These are phyloP conservation scores for Ctenosaura bakeri DNA, from an alignment of 2,797 vertebrate genomes.

Conservation along the genomic window DNA sequence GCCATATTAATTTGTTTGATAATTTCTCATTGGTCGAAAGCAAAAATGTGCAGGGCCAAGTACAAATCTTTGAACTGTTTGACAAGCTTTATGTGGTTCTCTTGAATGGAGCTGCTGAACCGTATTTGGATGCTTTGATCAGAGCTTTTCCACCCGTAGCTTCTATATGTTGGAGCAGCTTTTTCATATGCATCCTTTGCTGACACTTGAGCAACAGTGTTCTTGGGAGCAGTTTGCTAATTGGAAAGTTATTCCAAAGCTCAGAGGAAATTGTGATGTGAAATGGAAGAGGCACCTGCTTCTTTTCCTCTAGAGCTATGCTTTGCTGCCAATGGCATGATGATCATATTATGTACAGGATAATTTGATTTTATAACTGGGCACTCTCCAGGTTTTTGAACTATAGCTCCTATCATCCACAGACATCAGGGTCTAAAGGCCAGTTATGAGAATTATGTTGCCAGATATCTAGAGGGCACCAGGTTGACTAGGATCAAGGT, in stretches of 20 bases:
- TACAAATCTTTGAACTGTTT: neutral
- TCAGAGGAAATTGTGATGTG: neutral
- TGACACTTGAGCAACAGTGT: neutral
- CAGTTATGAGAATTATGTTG: no score
- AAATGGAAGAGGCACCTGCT: neutral
- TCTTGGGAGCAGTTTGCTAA: neutral
- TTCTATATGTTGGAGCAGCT: no score
- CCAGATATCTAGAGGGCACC: no score
- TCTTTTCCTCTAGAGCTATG: neutral
- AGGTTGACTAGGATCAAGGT: no score
- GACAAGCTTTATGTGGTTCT: neutral
- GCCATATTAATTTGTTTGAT: neutral
- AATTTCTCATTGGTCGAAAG: conserved; percentile 5
- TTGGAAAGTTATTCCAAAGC: neutral
- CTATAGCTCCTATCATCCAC: no score
- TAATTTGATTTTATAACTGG: no score
- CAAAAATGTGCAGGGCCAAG: conserved; percentile 5
- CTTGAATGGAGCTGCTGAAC: neutral
- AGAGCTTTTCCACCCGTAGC: no score
- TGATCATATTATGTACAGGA: neutral
- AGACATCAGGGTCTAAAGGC: no score
- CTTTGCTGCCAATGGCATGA: neutral
- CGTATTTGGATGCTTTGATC: no score
- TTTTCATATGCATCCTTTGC: no score
- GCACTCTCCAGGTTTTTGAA: no score